Evolutionary conservation across 2,113 vertebrate species (phyloP).

Genomic region (Mus spicilegus): DNA sequence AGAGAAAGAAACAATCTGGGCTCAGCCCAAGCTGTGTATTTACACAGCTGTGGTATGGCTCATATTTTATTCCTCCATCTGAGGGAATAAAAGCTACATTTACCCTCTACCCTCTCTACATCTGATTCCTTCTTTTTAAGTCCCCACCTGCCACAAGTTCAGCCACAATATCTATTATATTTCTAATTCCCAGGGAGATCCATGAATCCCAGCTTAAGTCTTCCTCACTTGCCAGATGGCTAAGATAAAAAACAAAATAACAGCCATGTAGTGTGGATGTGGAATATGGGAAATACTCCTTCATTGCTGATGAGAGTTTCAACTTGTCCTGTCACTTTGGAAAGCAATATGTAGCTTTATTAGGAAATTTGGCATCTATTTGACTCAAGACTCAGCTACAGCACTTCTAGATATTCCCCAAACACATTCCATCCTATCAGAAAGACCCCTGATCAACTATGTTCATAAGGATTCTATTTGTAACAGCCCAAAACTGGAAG

Average conservation of each 20-base stretch:
- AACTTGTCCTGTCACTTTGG: neutral
- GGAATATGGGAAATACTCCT: neutral
- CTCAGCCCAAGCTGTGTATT: no score
- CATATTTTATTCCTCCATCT: no score
- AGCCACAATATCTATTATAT: neutral
- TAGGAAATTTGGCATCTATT: neutral
- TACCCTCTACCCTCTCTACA: neutral
- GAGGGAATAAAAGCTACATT: no score
- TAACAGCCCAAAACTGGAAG: no score
- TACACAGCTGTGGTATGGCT: no score
- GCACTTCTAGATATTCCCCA: no score
- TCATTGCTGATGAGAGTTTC: neutral
- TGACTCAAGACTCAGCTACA: no score
- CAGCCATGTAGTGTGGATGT: neutral
- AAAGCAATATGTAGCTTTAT: neutral
- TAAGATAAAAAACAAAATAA: neutral
- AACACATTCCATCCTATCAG: no score
- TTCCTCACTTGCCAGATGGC: neutral
- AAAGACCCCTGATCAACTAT: no score
- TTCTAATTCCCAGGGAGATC: neutral
- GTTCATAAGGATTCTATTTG: no score
- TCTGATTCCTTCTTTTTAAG: neutral
- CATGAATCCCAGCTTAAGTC: no score
- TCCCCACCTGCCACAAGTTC: neutral
- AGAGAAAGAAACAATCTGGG: no score